Conservation (phyloP, 2,113 vertebrate genomes). For the Myotis yumanensis region DNA sequence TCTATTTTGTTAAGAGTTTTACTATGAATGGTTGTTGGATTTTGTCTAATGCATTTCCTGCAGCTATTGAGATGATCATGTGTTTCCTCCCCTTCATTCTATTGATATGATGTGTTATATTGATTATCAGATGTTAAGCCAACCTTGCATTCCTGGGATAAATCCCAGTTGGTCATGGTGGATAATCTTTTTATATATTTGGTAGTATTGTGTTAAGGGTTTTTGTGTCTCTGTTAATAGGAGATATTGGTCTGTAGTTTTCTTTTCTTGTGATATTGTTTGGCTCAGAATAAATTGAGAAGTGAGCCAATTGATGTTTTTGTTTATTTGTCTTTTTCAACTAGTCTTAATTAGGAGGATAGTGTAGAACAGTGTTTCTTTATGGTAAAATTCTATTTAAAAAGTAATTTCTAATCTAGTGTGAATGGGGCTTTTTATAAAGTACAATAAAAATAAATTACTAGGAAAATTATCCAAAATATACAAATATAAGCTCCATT, state of each 20-base stretch:
- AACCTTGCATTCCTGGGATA: constrained; percentile 8
- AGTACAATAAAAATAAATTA: not conserved
- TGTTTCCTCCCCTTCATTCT: not conserved
- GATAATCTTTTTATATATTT: not conserved
- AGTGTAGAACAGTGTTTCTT: not conserved
- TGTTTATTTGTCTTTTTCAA: not conserved
- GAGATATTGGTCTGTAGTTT: not conserved
- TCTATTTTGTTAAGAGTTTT: constrained; percentile 12
- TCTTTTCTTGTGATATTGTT: not conserved
- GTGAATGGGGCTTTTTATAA: not conserved
- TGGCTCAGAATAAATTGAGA: not conserved
- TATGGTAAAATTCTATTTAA: constrained; percentile 13
- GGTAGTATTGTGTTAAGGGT: not conserved
- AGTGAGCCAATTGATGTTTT: not conserved
- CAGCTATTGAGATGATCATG: not conserved
- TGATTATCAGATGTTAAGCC: constrained; percentile 38
- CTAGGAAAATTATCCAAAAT: constrained; percentile 11
- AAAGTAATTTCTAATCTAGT: constrained; percentile 34
- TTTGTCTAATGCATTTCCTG: not conserved
- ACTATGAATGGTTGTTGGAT: not conserved
- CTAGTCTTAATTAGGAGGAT: not conserved
- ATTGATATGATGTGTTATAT: not conserved
- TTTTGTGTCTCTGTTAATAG: constrained; percentile 17
- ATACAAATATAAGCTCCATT: not conserved
- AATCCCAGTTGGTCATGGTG: not conserved